Conservation (phyloP, 2,888 invertebrate species). For the Conistra vaccinii region DNA sequence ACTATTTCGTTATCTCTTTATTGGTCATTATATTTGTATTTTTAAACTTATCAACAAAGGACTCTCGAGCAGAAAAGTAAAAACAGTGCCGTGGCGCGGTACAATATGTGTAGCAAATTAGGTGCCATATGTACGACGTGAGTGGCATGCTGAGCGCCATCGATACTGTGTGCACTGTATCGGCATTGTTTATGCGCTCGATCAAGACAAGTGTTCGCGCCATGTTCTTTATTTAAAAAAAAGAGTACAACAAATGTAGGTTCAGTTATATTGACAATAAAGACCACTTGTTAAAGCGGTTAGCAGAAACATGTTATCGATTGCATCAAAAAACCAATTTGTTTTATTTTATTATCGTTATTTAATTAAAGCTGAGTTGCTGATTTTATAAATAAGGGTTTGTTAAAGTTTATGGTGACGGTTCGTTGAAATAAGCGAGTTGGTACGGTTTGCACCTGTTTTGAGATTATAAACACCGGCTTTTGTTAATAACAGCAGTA, state of each 20-base stretch:
- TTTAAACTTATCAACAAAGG: constrained; percentile 34
- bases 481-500: constrained; percentile 38
- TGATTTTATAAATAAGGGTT: constrained; percentile 47
- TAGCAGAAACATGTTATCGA: constrained; percentile 52
- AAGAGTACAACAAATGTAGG: constrained; percentile 39
- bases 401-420: constrained; percentile 44
- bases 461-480: constrained; percentile 28
- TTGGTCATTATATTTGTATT: constrained; percentile 43
- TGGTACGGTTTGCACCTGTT: constrained; percentile 40
- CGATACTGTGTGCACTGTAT: constrained; percentile 48
- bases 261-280: constrained; percentile 55
- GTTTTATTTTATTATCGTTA: constrained; percentile 52
- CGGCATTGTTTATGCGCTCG: constrained; percentile 50
- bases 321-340: constrained; percentile 54
- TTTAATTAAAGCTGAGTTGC: constrained; percentile 53
- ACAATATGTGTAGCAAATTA: constrained; percentile 68
- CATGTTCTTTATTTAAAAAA: constrained; percentile 59
- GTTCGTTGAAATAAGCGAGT: constrained; percentile 38
- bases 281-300: constrained; percentile 43
- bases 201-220: constrained; percentile 49
- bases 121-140: constrained; percentile 66
- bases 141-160: constrained; percentile 50
- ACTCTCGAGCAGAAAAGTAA: constrained; percentile 10
- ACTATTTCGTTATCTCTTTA: constrained; percentile 64
- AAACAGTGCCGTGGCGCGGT: constrained; percentile 33